Conservation (phyloP, 2,797 vertebrate genomes). For the Oryzias sinensis region DNA sequence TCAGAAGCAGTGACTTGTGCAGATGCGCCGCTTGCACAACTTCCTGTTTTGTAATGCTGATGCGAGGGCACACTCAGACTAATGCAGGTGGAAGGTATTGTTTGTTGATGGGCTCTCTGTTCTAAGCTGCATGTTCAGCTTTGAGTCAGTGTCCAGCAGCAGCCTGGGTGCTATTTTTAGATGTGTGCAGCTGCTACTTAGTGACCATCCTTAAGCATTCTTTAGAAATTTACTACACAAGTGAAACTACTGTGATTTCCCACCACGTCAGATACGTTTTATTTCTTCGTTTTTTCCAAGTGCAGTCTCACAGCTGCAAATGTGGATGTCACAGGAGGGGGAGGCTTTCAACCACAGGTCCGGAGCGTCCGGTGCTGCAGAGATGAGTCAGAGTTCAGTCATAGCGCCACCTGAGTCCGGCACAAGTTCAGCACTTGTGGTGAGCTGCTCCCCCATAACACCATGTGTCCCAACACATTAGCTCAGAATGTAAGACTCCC, state of each 20-base stretch:
- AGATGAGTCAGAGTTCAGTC: slow-evolving; percentile 62
- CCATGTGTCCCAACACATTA: slow-evolving; percentile 35
- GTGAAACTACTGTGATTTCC: slow-evolving; percentile 70
- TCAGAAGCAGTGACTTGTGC: slow-evolving; percentile 49
- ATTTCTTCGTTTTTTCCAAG: slow-evolving; percentile 19
- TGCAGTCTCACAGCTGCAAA: slow-evolving; percentile 31
- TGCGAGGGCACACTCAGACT: slow-evolving; percentile 48
- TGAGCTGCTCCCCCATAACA: slow-evolving; percentile 26
- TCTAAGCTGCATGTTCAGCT: slow-evolving; percentile 62
- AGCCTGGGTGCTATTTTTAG: slow-evolving; percentile 72
- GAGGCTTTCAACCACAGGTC: slow-evolving; percentile 47
- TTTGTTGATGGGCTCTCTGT: slow-evolving; percentile 62
- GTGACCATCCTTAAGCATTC: slow-evolving; percentile 65
- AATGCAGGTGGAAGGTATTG: slow-evolving; percentile 67
- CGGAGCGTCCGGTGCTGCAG: slow-evolving; percentile 44
- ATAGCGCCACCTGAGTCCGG: slow-evolving; percentile 53
- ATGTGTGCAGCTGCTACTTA: slow-evolving; percentile 71
- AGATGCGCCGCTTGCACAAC: slow-evolving; percentile 59
- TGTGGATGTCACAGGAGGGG: slow-evolving; percentile 40
- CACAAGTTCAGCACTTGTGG: slow-evolving; percentile 56
- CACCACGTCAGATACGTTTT: slow-evolving; percentile 39
- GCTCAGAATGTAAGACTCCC: slow-evolving; percentile 31
- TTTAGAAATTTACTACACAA: slow-evolving; percentile 67
- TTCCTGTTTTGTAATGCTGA: slow-evolving; percentile 68
- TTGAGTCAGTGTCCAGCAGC: slow-evolving; percentile 55